Conservation (phyloP, 30 jellyfish, hydroid and myxozoan genomes). For the Mastigias papua region DNA sequence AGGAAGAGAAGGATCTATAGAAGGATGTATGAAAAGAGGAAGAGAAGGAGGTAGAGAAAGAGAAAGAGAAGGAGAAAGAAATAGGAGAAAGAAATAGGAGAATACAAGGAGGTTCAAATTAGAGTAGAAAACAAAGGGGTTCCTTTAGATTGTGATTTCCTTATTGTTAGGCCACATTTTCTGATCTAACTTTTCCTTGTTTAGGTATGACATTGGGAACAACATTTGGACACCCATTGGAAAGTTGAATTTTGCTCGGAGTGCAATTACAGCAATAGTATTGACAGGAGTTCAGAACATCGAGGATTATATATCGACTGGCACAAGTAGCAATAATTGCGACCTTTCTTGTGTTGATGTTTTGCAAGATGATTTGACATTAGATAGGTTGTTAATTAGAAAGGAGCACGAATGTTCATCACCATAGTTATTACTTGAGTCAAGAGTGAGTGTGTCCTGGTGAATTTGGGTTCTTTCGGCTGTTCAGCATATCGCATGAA, state of each 20-base stretch:
- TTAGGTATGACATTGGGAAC: constrained; percentile 51
- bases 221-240: constrained; percentile 66
- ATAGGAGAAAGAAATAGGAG: too few species aligned
- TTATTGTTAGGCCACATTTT: not conserved
- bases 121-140: too few species aligned
- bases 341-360: not conserved
- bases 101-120: too few species aligned
- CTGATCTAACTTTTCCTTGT: not conserved
- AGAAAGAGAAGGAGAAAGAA: too few species aligned
- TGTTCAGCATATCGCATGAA: too few species aligned
- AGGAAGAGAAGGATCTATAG: too few species aligned
- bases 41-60: too few species aligned
- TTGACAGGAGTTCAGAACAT: constrained; percentile 29
- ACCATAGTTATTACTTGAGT: not conserved
- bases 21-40: too few species aligned
- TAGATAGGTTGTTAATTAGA: not conserved
- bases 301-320: constrained; percentile 25
- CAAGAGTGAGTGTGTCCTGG: not conserved
- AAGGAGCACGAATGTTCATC: not conserved
- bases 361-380: not conserved
- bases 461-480: too few species aligned
- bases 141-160: too few species aligned
- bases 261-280: constrained; percentile 81
- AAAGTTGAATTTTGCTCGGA: constrained; percentile 43
- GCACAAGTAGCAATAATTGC: not conserved